Evolutionary conservation across 2,113 vertebrate species (phyloP).

Genomic region (Scomber japonicus): DNA sequence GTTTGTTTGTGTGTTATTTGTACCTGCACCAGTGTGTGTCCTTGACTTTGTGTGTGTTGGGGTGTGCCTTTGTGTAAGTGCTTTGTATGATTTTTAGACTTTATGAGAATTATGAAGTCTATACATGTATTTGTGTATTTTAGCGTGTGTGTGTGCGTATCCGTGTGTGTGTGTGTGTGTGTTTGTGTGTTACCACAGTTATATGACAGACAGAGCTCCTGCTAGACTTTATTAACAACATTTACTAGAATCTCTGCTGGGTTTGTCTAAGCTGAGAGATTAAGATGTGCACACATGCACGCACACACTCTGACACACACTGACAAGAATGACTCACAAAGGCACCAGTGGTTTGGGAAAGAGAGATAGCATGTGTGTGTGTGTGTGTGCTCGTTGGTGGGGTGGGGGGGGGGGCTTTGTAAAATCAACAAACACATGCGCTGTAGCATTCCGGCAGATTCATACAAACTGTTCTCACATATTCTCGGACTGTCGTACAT

Average conservation of each 20-base stretch:
- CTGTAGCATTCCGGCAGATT: conserved; percentile 33
- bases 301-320: conserved; percentile 12
- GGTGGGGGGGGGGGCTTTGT: background rate
- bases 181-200: conserved; percentile 17
- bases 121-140: conserved; percentile 1
- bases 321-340: conserved; percentile 54
- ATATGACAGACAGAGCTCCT: conserved; percentile 48
- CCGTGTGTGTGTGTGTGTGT: background rate
- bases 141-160: background rate
- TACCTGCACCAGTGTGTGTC: conserved; percentile 1
- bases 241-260: conserved; percentile 59
- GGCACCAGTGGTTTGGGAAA: conserved; percentile 16
- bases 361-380: background rate
- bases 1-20: background rate
- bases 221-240: conserved; percentile 69
- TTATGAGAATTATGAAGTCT: conserved; percentile 53
- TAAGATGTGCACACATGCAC: conserved; percentile 37
- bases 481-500: conserved; percentile 40
- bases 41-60: conserved; percentile 2
- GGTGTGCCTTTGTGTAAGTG: conserved; percentile 38
- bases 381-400: background rate
- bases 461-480: conserved; percentile 29
- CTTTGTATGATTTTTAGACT: conserved; percentile 53
- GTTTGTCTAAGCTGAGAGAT: conserved; percentile 55
- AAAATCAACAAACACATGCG: conserved; percentile 48